Percentiles rank a stretch among this genome's conserved stretches.
These are phyloP conservation scores for Seladonia tumulorum DNA, from an alignment of 2,888 invertebrate genomes.

Conservation along the genomic window DNA sequence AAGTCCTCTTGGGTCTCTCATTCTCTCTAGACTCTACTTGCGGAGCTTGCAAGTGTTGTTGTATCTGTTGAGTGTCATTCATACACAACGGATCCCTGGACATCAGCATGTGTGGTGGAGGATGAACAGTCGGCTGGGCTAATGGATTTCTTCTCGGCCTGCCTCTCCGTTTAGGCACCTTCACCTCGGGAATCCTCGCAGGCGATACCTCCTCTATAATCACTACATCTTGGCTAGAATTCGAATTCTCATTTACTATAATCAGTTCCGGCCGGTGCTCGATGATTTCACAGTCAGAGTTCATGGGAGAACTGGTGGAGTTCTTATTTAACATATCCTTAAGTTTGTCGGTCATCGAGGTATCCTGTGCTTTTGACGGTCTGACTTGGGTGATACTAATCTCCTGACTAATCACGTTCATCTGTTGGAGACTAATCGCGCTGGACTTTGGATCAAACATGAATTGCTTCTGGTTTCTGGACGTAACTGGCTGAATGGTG, in stretches of 20 bases:
- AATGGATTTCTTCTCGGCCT: constrained; percentile 79
- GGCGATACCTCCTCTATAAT: constrained; percentile 83
- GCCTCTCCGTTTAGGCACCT: constrained; percentile 81
- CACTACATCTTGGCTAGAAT: constrained; percentile 83
- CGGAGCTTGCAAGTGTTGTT: constrained; percentile 45
- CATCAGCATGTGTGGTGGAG: constrained; percentile 53
- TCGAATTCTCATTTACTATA: constrained; percentile 83
- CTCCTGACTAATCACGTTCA: constrained; percentile 81
- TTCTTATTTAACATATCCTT: constrained; percentile 75
- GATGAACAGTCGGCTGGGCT: constrained; percentile 52
- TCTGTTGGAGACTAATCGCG: constrained; percentile 77
- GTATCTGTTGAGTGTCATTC: constrained; percentile 70
- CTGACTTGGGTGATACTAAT: constrained; percentile 82
- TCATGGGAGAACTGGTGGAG: constrained; percentile 68
- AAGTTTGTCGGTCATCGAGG: constrained; percentile 75
- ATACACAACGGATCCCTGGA: constrained; percentile 78
- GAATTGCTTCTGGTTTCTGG: constrained; percentile 72
- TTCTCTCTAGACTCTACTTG: constrained; percentile 75
- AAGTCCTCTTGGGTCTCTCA: constrained; percentile 82
- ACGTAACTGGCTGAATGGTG: constrained; percentile 80
- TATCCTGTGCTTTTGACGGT: constrained; percentile 66
- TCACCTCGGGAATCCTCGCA: constrained; percentile 73
- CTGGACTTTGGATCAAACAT: constrained; percentile 72
- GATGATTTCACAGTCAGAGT: constrained; percentile 82
- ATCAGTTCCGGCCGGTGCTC: constrained; percentile 82